These are phyloP conservation scores for Drosophila santomea DNA, from an alignment of 1,140 invertebrate genomes.

Conservation along the genomic window DNA sequence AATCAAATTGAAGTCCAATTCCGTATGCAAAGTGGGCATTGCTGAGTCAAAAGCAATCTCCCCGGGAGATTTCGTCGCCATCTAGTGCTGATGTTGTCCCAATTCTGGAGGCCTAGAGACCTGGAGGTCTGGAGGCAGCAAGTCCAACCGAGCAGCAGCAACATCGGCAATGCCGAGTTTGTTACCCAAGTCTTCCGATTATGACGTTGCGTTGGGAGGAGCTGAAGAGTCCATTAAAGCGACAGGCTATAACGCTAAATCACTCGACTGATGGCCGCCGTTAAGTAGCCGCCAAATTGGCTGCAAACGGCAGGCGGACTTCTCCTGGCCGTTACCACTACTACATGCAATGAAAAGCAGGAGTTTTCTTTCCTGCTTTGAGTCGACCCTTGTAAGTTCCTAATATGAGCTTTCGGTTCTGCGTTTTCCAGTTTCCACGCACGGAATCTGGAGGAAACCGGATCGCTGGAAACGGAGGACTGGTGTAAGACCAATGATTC, in stretches of 20 bases:
- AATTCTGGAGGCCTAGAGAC: not conserved
- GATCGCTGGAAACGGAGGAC: conserved; percentile 10
- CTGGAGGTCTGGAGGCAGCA: not conserved
- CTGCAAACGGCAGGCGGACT: not conserved
- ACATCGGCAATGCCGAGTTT: conserved; percentile 58
- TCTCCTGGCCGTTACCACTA: not conserved
- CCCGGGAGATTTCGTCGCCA: not conserved
- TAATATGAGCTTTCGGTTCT: too few relatives aligned
- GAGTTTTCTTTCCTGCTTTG: too few relatives aligned
- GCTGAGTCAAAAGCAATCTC: conserved; percentile 2
- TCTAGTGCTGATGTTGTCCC: not conserved
- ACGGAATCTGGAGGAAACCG: too few relatives aligned
- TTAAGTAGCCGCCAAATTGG: not conserved
- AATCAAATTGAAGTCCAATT: conserved; percentile 34
- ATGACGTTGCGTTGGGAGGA: conserved; percentile 19
- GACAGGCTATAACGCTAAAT: not conserved
- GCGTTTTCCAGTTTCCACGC: too few relatives aligned
- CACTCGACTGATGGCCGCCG: not conserved
- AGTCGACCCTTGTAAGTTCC: too few relatives aligned
- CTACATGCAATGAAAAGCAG: too few relatives aligned
- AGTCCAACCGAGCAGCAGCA: too few relatives aligned
- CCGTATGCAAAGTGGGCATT: not conserved
- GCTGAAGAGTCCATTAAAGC: not conserved
- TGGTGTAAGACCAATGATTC: not conserved
- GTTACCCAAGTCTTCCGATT: conserved; percentile 60